Percentiles rank a stretch among this genome's conserved stretches.
Conservation (phyloP, 2,888 invertebrate genomes). For the Schizotus pectinicornis region DNA sequence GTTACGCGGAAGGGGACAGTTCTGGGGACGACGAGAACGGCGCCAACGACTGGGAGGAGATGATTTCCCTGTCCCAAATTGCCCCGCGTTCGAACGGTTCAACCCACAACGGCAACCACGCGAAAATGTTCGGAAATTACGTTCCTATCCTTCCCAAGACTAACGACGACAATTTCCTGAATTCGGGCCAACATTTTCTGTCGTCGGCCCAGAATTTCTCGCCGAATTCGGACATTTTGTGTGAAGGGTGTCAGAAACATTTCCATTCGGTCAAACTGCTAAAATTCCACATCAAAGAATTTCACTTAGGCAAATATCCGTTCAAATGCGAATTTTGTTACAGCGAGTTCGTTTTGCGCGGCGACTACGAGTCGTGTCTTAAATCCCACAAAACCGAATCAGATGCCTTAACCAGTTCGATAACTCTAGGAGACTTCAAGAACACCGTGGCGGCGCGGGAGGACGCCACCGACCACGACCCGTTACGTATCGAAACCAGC, state of each 20-base stretch:
- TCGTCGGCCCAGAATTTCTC: conserved; percentile 36
- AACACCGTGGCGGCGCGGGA: not conserved
- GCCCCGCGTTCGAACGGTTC: conserved; percentile 38
- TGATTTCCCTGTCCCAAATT: conserved; percentile 47
- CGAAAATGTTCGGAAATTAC: conserved; percentile 39
- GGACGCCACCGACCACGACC: conserved; percentile 13
- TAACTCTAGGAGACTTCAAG: conserved; percentile 50
- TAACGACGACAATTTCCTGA: conserved; percentile 35
- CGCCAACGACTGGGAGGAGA: conserved; percentile 50
- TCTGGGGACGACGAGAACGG: conserved; percentile 36
- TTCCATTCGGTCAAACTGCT: conserved; percentile 47
- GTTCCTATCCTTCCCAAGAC: conserved; percentile 41
- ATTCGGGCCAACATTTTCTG: conserved; percentile 52
- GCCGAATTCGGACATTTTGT: conserved; percentile 35
- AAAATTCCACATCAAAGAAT: conserved; percentile 49
- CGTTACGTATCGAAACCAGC: conserved; percentile 33
- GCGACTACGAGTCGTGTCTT: conserved; percentile 47
- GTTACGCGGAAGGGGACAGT: conserved; percentile 39
- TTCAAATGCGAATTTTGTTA: conserved; percentile 52
- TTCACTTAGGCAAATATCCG: conserved; percentile 51
- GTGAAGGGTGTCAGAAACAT: conserved; percentile 49
- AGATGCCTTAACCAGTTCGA: conserved; percentile 41
- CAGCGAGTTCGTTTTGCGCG: conserved; percentile 44
- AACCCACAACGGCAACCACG: conserved; percentile 26
- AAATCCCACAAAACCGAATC: conserved; percentile 42